Evolutionary conservation across 2,797 vertebrate species (phyloP), one percentile per base, ranked within the genome.

Genomic region (Staurois parvus): DNA sequence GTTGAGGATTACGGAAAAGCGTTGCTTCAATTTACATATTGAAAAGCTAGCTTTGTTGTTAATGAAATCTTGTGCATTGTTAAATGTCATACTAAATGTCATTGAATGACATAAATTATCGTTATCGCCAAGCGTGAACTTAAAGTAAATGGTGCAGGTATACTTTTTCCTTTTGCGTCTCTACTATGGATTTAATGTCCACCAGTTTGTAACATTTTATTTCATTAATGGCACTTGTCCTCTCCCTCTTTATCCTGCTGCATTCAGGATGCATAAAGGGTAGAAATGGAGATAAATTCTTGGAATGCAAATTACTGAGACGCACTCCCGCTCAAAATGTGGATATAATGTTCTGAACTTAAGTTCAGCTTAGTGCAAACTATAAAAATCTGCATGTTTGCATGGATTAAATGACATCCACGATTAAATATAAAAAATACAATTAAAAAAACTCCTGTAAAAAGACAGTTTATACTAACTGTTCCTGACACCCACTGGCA

Each of bases 91-190:
- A 21, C 76, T 88, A 89, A 88, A 90, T 87, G 76, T 86, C 83
- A 89, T 74, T 78, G 88, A 90, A 89, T 79, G 32, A 87, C 77
- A 88, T 79, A 85, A 91, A 85, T 88, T 37, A 30, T 72, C 84
- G 73, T 28, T 87, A 11, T 76, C 83, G 82, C 77, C 69, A 12
- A 37, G 83, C 76, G 86, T 56, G 88, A 32, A 84, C 30, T 52
- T 32, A 66, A 86, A 88, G 64, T 17, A 78, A 77, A 86, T 72
- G 24, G 66, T 80, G 88, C 78, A 81, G 73, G 69, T 87, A 78
- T 26, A 78, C 66, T 66, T 75, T 62, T 26, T 48, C 48, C 82
- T 77, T 66, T 70, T 17, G 0, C 11, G 48, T 37, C 68, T 79
- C n/a, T 48, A 7, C 59, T 26, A 72, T 72, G 40, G 77, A 81